Base-by-base conservation (phyloP, 2,888 invertebrate genomes). In the Palloptera scutellata region DNA sequence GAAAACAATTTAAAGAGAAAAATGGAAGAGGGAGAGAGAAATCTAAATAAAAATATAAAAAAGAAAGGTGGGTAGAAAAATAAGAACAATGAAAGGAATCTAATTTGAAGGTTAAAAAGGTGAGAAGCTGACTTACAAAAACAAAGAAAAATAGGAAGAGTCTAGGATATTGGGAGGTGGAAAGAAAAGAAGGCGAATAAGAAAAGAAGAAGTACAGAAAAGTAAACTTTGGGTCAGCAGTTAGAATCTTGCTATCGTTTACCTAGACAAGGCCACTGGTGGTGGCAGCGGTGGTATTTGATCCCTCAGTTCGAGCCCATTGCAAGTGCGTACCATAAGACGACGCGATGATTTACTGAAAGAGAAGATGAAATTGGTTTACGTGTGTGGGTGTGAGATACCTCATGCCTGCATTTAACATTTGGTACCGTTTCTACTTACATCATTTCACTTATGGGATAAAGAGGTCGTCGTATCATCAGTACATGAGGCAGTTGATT, bases 401-500 rank as follows among this genome's bases (percentile, higher is more conserved):
- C n/a, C n/a, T n/a, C n/a, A 1, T 42, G 8, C 1, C n/a, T 19
- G 19, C 4, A 42, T 53, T 53, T 43, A 17, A 13, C 19, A 20
- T 55, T 63, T 9, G 4, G 55, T 63, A 40, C 12, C 30, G 30
- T 12, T 5, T 13, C 12, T 62, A 70, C 81, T 81, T 78, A 85
- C 85, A 85, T 84, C 84, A 85, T 83, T 74, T 85, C 85, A 76
- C 82, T 85, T 78, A 85, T 85, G 77, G 85, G 85, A 77, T 84
- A 89, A 77, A 91, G 90, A 76, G 91, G 91, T 83, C 96, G 90
- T 80, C 95, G 91, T 95, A 97, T 97, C 79, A 95, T 94, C 79
- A 97, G 88, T 81, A 97, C 89, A 77, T 95, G 90, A 78, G 98
- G 98, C 86, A 98, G 89, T 84, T 97, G 94, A 88, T 98, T 96